Conservation (phyloP, 1,140 invertebrate species). For the Calephelis nemesis region DNA sequence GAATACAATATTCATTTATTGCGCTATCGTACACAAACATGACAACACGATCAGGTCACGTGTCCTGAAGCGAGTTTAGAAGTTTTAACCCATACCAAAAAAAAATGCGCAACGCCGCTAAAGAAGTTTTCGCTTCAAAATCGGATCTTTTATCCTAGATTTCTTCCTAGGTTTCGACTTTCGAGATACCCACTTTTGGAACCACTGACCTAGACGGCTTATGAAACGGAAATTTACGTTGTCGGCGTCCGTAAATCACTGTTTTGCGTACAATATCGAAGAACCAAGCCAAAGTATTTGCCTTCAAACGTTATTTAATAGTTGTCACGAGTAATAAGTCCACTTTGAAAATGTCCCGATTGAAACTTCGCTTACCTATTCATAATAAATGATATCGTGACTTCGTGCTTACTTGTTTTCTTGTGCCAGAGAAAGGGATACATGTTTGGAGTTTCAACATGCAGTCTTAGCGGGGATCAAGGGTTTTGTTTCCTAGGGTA, state of each 20-base stretch:
- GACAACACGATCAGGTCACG: no score
- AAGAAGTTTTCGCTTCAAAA: no score
- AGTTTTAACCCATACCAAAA: no score
- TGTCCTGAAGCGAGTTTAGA: no score
- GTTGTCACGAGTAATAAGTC: constrained; percentile 49
- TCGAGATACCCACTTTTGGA: background rate
- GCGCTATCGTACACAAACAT: no score
- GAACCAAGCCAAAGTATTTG: background rate
- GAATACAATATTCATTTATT: no score
- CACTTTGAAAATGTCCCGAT: constrained; percentile 32
- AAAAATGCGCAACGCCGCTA: no score
- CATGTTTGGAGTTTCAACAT: constrained; percentile 19
- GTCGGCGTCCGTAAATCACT: constrained; percentile 5
- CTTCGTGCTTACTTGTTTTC: constrained; percentile 27
- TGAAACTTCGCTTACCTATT: constrained; percentile 20
- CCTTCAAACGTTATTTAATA: constrained; percentile 36
- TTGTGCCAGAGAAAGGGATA: constrained; percentile 18
- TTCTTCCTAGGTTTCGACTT: no score
- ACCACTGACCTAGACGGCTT: background rate
- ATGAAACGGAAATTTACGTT: constrained; percentile 9
- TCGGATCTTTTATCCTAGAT: no score
- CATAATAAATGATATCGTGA: constrained; percentile 29
- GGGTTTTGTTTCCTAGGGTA: background rate
- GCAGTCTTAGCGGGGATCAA: background rate
- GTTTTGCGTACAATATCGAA: constrained; percentile 18